Evolutionary conservation across 2,113 vertebrate species (phyloP), one percentile per base, ranked within the genome.

Genomic region (Corynorhinus townsendii): DNA sequence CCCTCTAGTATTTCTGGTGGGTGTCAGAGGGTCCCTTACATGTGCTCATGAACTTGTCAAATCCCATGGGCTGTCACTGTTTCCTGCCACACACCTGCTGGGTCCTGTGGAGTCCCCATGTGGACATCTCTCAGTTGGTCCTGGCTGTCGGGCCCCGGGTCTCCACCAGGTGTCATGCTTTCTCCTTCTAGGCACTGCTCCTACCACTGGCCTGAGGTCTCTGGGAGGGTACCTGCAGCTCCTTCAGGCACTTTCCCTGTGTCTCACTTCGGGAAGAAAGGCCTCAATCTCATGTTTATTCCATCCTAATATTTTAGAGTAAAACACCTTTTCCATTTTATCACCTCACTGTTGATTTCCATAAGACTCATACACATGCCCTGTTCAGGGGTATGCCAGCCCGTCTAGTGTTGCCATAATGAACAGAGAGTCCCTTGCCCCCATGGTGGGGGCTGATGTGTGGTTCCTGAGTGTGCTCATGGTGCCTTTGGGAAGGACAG

Each of bases 91-190:
- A 20, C 15, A 12, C 4, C 28, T 20, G 30, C 47, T 89, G 66
- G 38, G 11, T 5, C 22, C 64, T 4, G 12, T 2, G 16, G 43
- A 17, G 0, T 80, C 6, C 33, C 35, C 35, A 8, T 40, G 38
- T 72, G 28, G 30, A 28, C 12, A 4, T 24, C 19, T 92, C 47
- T 2, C 0, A 8, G 4, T 30, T 89, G 12, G n/a, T n/a, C 5
- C 59, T 54, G 75, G 75, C 62, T 59, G 59, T 30, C 10, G 5
- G 69, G 43, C 7, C 19, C n/a, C 4, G 0, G 17, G 4, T 82
- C 2, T 92, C 92, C 68, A 86, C 52, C 59, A 89, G 75, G 62
- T 72, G 43, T 89, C 68, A 30, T 20, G 28, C 24, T 91, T 11
- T 82, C 14, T 52, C 49, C 38, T 76, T 84, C 30, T 17, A n/a